Evolutionary conservation across 1,140 invertebrate species (phyloP), one percentile per base, ranked within the genome.

Genomic region (Bombus haemorrhoidalis): DNA sequence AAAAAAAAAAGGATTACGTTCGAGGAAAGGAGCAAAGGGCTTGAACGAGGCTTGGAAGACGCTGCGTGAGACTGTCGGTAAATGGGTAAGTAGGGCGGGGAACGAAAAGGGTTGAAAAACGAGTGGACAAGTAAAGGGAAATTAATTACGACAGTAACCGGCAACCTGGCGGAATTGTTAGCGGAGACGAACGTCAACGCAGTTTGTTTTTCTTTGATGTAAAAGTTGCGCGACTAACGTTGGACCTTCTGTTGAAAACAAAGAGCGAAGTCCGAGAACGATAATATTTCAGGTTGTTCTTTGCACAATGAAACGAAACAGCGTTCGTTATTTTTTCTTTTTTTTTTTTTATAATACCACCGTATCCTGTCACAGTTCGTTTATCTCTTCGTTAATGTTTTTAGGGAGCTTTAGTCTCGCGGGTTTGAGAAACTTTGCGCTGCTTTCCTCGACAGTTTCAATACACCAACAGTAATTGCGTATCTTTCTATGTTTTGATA

Each of bases 111-210:
- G 71, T 81, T 32, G 66, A 69, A 47, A 62, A 43, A 84, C 43
- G 32, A 53, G 69, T 59, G 39, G 25, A 72, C 53, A 41, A 25
- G 82, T 47, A 78, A 78, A 71, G 66, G 53, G 66, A 71, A 84
- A 84, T 84, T 84, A 84, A 84, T 84, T 84, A 71, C 57, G 34
- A 73, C 28, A 78, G 28, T 34, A 41, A 22, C 22, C 12, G 32
- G 62, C 15, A 28, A 66, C n/a, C 34, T 25, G 81, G 25, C 34
- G 5, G 43, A 28, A 78, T 78, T 41, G 73, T 77, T 53, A 34
- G 34, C 64, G 28, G 32, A 47, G 41, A 25, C n/a, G 28, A 43
- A 81, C 53, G 57, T 73, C 39, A 74, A 74, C 71, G 22, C 2
- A 41, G 53, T 64, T 82, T 74, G 28, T 64, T 73, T 81, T 43